Evolutionary conservation across 1,140 invertebrate species (phyloP), one percentile per base, ranked within the genome.

Genomic region (Frieseomelitta varia): DNA sequence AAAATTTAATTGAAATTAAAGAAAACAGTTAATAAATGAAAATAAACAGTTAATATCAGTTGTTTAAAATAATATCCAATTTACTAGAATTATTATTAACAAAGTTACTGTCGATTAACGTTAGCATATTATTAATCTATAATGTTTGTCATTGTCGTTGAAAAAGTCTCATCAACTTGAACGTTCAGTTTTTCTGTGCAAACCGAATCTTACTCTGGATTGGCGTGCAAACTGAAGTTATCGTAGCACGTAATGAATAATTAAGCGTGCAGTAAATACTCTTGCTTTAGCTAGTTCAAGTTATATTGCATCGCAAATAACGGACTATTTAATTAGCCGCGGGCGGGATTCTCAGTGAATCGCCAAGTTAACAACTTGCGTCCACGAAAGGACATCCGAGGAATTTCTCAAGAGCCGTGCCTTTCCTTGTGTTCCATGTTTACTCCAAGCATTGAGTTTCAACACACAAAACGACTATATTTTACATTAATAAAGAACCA

Each of bases 221-320:
- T 19, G 63, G 39, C 74, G 58, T 51, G 79, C 80, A 67, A 76
- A 81, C 53, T 39, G 67, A 83, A 71, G 56, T 71, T 77, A 78
- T 69, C 65, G 74, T 39, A 30, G 65, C 34, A 56, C 27, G 21
- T 53, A 56, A 79, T 83, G 75, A 83, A 83, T 83, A 79, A 83
- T 83, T 79, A 79, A 83, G 47, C 75, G 65, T 27, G 55, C 81
- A 30, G 75, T 68, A 83, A 83, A 83, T 78, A 83, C 65, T 71
- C 75, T 34, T 61, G 21, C 75, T 79, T 83, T 83, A 39, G 55
- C 67, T 56, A 56, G 55, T 58, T 69, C 55, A 79, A 78, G 81
- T 83, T 83, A 61, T 78, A 83, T 79, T 69, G 81, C 85, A 65
- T 69, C 73, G 81, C 82, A 81, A 89, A 86, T 89, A 89, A 88